phyloP scores from a whole-genome alignment of 1,140 invertebrate genomes.

The Rhagoletis pomonella region DNA sequence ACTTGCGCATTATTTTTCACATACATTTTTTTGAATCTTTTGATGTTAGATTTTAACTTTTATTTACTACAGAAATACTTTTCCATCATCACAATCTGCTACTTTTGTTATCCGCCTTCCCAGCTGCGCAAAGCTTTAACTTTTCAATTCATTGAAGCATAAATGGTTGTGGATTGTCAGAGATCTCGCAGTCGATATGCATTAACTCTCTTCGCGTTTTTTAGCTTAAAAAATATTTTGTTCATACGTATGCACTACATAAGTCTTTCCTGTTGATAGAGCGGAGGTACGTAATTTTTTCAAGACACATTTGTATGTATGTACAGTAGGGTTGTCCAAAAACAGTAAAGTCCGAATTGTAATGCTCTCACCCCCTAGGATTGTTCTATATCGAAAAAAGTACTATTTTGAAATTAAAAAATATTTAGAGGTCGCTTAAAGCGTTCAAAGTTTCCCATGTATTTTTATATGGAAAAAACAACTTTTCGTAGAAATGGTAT shows the following conservation, averaged over 20 bases:
- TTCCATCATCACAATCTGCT: neutral
- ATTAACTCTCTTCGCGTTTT: neutral
- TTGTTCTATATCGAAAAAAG: too few species aligned
- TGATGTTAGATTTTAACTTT: neutral
- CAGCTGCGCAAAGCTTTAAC: constrained; percentile 2
- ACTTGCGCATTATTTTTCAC: neutral
- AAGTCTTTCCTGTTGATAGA: neutral
- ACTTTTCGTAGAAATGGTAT: too few species aligned
- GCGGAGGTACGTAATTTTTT: too few species aligned
- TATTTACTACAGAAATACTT: neutral
- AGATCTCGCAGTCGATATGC: constrained; percentile 2
- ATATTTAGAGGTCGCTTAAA: too few species aligned
- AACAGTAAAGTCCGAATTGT: too few species aligned
- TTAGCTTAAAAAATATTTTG: neutral
- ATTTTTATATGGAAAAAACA: too few species aligned
- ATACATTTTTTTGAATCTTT: neutral
- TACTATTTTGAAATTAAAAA: too few species aligned
- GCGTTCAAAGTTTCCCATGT: too few species aligned
- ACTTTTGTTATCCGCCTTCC: neutral
- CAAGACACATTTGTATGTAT: neutral
- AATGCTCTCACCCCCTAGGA: too few species aligned
- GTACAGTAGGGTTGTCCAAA: too few species aligned
- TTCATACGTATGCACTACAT: neutral
- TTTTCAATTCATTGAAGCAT: constrained; percentile 2
- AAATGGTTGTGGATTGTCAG: neutral